Evolutionary conservation across 2,113 vertebrate genomes (phyloP).

Genomic region (Butastur rufipennis): DNA sequence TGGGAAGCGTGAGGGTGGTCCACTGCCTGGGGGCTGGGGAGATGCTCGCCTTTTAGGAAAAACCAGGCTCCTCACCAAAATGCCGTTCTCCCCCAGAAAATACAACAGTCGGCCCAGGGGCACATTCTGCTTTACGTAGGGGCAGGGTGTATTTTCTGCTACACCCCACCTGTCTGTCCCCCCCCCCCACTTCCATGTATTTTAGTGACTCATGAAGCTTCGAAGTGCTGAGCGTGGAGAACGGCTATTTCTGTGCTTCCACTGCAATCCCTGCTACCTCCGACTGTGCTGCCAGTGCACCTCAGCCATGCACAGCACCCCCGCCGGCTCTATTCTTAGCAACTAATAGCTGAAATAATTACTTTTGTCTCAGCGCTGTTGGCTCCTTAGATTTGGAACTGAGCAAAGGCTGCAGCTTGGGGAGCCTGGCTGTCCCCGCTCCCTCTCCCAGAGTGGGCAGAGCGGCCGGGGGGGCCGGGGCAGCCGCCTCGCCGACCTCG

Average conservation of each 20-base stretch:
- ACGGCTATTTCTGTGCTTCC: not conserved
- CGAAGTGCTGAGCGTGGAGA: not conserved
- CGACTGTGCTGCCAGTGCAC: not conserved
- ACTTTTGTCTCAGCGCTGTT: constrained; percentile 17
- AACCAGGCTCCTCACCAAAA: not conserved
- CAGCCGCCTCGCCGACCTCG: not conserved
- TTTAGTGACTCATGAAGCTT: not conserved
- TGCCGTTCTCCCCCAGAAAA: not conserved
- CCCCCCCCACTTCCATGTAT: not conserved
- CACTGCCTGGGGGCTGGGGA: accelerated
- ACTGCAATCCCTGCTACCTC: not conserved
- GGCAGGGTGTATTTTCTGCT: not conserved
- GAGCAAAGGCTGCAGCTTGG: not conserved
- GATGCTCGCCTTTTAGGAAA: not conserved
- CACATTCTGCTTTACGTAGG: accelerated
- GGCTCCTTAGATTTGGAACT: not conserved
- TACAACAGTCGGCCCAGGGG: not conserved
- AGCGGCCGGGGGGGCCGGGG: not conserved
- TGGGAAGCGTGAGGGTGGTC: not conserved
- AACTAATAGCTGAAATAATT: constrained; percentile 56
- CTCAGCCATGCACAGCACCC: not conserved
- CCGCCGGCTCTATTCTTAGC: constrained; percentile 50
- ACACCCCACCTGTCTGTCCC: not conserved
- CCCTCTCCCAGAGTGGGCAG: not conserved
- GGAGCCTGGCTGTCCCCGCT: not conserved